Evolutionary conservation across 2,113 vertebrate species (phyloP).

Genomic region (Pygoscelis antarcticus): DNA sequence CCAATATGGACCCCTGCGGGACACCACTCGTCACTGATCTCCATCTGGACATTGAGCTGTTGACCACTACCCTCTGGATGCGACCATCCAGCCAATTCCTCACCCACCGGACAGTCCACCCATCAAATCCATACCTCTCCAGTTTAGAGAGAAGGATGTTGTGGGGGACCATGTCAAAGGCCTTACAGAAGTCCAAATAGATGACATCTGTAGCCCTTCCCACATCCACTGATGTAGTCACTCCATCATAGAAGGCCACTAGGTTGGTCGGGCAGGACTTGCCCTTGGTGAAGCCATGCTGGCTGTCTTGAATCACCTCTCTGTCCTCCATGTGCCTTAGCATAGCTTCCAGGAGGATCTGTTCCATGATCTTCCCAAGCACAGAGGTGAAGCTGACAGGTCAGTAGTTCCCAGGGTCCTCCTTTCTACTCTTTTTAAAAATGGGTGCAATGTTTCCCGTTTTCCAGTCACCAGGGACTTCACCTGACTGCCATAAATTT

Average conservation of each 20-base stretch:
- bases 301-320: not conserved
- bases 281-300: not conserved
- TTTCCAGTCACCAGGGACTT: not conserved
- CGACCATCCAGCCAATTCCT: not conserved
- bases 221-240: not conserved
- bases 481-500: not conserved
- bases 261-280: too few species aligned
- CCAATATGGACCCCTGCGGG: accelerated
- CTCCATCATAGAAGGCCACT: not conserved
- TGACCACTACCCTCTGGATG: not conserved
- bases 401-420: not conserved
- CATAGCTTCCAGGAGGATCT: not conserved
- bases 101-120: not conserved
- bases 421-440: not conserved
- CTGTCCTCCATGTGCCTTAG: not conserved
- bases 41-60: not conserved
- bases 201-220: not conserved
- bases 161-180: accelerated
- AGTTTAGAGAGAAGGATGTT: not conserved
- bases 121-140: not conserved
- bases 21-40: not conserved
- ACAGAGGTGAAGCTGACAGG: not conserved
- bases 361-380: not conserved
- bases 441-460: not conserved
- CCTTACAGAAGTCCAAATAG: not conserved